phyloP scores from a whole-genome alignment of 2,113 vertebrate species.

The Lasiurus cinereus region DNA sequence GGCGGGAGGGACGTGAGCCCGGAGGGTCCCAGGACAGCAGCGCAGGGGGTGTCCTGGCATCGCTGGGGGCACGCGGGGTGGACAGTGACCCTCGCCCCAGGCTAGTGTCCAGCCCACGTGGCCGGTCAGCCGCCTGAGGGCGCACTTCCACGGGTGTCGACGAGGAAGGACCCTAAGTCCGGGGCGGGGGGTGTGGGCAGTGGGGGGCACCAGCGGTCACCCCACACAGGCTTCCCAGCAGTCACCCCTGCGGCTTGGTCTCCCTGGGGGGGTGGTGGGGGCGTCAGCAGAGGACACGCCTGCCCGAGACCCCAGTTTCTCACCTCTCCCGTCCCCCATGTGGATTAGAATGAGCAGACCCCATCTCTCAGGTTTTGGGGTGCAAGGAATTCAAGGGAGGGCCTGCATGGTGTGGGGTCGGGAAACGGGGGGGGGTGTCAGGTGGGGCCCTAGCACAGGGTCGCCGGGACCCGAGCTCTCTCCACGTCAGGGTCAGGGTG shows the following conservation, averaged over 20 bases:
- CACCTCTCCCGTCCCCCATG: background rate
- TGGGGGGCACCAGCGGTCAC: background rate
- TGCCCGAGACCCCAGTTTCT: background rate
- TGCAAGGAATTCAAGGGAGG: background rate
- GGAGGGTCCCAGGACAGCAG: background rate
- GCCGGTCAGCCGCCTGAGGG: background rate
- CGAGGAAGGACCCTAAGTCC: background rate
- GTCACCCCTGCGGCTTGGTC: background rate
- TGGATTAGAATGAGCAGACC: background rate
- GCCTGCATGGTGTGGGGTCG: background rate
- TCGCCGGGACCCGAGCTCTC: background rate
- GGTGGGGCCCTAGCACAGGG: background rate
- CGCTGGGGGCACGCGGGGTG: rapidly evolving
- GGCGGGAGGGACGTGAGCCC: background rate
- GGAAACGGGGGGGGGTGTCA: background rate
- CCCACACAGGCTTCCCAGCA: background rate
- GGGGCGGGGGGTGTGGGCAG: rapidly evolving
- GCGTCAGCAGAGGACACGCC: rapidly evolving
- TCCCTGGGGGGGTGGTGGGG: background rate
- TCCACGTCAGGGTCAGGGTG: background rate
- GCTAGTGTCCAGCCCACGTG: background rate
- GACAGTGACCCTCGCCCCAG: background rate
- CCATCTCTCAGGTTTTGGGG: background rate
- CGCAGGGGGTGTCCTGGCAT: background rate
- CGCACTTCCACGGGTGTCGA: background rate